Conservation (phyloP, 2,888 invertebrate species). For the Melanargia galathea region DNA sequence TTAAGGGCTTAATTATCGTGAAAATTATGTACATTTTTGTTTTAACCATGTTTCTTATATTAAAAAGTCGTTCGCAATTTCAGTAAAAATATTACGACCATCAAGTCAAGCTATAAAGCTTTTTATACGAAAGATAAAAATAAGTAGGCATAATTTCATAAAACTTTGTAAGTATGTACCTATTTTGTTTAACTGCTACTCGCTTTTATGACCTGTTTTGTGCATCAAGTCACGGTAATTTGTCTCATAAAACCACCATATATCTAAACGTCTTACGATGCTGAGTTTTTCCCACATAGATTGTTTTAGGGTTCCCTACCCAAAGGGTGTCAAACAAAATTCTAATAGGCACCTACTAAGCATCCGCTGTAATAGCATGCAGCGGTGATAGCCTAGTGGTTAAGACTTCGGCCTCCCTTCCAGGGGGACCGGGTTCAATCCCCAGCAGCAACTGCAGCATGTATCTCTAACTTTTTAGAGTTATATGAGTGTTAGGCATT, state of each 20-base stretch:
- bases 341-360: too few relatives aligned
- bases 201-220: constrained; percentile 11
- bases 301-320: too few relatives aligned
- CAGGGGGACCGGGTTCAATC: too few relatives aligned
- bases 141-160: neutral
- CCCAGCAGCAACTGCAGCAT: too few relatives aligned
- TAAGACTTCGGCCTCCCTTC: too few relatives aligned
- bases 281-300: neutral
- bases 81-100: constrained; percentile 18
- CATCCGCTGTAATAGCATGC: too few relatives aligned
- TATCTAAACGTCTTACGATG: neutral
- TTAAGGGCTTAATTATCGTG: neutral
- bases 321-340: too few relatives aligned
- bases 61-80: constrained; percentile 27
- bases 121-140: constrained; percentile 16
- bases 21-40: neutral
- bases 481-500: too few relatives aligned
- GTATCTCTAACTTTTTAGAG: too few relatives aligned
- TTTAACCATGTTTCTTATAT: neutral
- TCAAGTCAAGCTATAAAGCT: constrained; percentile 11
- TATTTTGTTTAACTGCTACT: constrained; percentile 2
- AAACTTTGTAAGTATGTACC: too few relatives aligned
- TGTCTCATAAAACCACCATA: neutral
- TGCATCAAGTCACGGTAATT: constrained; percentile 5
- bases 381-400: too few relatives aligned